Conservation (phyloP, 1,140 invertebrate genomes). For the Dysdera silvatica region DNA sequence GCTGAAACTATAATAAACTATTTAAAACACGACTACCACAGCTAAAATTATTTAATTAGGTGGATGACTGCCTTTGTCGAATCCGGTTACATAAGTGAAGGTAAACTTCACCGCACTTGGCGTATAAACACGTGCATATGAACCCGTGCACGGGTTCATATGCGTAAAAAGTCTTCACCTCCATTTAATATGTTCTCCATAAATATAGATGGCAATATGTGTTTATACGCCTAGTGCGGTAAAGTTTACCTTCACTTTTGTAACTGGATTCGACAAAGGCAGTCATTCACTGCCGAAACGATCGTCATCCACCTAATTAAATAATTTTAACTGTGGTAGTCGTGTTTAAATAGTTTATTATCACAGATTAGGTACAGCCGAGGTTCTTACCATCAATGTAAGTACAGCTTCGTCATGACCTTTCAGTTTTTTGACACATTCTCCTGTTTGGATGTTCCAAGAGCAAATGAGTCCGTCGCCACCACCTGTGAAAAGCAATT, state of each 20-base stretch:
- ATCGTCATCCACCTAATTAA: not conserved
- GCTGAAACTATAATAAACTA: too few relatives aligned
- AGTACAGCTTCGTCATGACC: slow-evolving; percentile 50
- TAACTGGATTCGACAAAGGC: not conserved
- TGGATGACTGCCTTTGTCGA: too few relatives aligned
- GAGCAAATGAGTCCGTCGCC: slow-evolving; percentile 46
- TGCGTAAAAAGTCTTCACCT: too few relatives aligned
- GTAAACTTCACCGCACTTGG: too few relatives aligned
- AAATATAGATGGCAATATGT: too few relatives aligned
- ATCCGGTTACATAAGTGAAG: too few relatives aligned
- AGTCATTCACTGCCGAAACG: not conserved
- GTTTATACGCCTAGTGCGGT: too few relatives aligned
- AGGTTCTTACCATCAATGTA: slow-evolving; percentile 44
- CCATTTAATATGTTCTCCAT: too few relatives aligned
- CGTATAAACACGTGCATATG: too few relatives aligned
- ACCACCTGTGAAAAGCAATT: slow-evolving; percentile 48
- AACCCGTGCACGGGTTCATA: too few relatives aligned
- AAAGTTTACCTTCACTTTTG: not conserved
- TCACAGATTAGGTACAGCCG: not conserved
- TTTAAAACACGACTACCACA: too few relatives aligned
- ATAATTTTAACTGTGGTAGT: not conserved
- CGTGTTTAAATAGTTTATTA: not conserved
- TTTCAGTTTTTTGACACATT: slow-evolving; percentile 40
- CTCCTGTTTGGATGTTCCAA: slow-evolving; percentile 48
- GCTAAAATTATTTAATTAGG: too few relatives aligned